A percentile compares a stretch with the other conserved stretches of the same genome.
These are phyloP conservation scores for Mimachlamys varia DNA, from an alignment of 2,888 invertebrate species.

Conservation along the genomic window DNA sequence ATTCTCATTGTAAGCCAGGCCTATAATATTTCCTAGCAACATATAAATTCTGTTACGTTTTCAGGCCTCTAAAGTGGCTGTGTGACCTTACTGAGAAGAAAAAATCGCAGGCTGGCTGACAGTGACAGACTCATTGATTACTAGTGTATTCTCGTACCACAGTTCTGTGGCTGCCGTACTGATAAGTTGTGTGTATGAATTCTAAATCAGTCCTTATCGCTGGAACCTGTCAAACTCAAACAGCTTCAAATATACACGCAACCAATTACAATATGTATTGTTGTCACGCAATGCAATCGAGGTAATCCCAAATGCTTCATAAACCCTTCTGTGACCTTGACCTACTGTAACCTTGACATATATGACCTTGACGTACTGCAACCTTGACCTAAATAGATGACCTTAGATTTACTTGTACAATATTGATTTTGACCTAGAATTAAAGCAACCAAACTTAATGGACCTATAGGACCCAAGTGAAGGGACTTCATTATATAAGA, in stretches of 20 bases:
- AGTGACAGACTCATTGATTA: not conserved
- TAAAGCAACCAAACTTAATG: too few relatives aligned
- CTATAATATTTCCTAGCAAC: not conserved
- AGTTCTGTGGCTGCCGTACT: not conserved
- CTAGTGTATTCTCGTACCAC: not conserved
- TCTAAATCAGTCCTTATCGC: slow-evolving; percentile 15
- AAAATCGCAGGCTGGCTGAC: not conserved
- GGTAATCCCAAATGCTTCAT: not conserved
- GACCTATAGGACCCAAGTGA: too few relatives aligned
- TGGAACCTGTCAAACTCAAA: not conserved
- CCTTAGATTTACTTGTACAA: not conserved
- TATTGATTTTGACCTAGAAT: too few relatives aligned
- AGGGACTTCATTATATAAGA: too few relatives aligned
- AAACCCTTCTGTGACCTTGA: not conserved
- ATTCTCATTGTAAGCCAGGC: not conserved
- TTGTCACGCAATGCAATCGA: not conserved
- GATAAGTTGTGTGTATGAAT: not conserved
- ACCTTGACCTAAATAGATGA: not conserved
- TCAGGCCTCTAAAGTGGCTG: not conserved
- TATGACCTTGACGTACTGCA: not conserved
- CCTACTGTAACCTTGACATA: not conserved
- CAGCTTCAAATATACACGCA: not conserved
- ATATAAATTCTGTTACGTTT: not conserved
- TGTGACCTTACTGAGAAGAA: not conserved
- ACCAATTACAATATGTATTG: not conserved